Base-by-base conservation (phyloP, 2,888 invertebrate species). In the Deilephila porcellus region DNA sequence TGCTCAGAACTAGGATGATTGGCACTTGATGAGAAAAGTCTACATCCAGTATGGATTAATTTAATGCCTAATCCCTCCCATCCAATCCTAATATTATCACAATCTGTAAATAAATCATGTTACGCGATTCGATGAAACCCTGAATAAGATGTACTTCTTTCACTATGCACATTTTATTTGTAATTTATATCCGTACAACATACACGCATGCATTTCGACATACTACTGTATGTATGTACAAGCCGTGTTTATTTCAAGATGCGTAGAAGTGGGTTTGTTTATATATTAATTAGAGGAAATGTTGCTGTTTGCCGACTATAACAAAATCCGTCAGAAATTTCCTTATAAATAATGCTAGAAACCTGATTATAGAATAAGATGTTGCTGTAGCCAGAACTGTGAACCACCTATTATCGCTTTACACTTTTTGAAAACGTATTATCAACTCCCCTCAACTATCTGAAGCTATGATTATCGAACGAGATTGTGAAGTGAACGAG, bases 141-240 rank as follows among this genome's bases (percentile, higher is more conserved):
- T 71, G 71, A 32, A 53, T 60, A 56, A 64, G 25, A 64, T 45
- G 34, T 59, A 25, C 3, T 37, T 37, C 37, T 19, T 45, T 67
- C 32, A 59, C 56, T 64, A 59, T 37, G 67, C 62, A 60, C 59
- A 73, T 74, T 60, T 71, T 67, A 73, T 73, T 71, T 64, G 52
- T 64, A 76, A 76, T 76, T 75, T 76, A 75, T 76, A 75, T 76
- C 71, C 71, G 62, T 71, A 63, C 62, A n/a, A 71, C 52, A 63
- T 63, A 75, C 71, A 73, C 74, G 53, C 62, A 25, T 73, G 71
- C 37, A 73, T 73, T 73, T 73, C 73, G 71, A 71, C 62, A 71
- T 63, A 37, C 53, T 34, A 71, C 63, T 71, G 71, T 25, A 71
- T 53, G 60, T 72, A 72, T 17, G 59, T 72, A 56, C 34, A 59